A percentile compares a stretch with the other conserved stretches of the same genome.
These are phyloP conservation scores for Antechinus stuartii DNA, from an alignment of 2,113 vertebrate species.

Conservation along the genomic window DNA sequence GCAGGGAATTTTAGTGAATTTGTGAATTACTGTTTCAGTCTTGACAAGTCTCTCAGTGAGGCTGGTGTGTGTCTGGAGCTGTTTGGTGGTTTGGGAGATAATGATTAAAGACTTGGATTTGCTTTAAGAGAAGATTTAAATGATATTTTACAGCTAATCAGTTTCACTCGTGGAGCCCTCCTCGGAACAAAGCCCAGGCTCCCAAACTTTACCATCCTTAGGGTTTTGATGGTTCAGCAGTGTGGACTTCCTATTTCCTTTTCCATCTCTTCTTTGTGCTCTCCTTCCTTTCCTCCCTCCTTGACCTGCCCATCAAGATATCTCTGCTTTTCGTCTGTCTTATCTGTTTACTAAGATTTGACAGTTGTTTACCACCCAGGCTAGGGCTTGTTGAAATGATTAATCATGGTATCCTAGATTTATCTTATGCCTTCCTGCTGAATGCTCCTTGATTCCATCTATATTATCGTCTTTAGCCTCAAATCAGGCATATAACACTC, in stretches of 20 bases:
- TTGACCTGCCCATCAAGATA: constrained; percentile 24
- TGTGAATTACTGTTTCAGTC: constrained; percentile 86
- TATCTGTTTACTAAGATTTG: neutral
- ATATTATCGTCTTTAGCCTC: neutral
- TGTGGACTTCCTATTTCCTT: neutral
- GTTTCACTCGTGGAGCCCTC: constrained; percentile 11
- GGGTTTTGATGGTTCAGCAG: neutral
- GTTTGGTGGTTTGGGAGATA: constrained; percentile 80
- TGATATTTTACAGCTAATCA: constrained; percentile 66
- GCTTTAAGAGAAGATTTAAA: constrained; percentile 77
- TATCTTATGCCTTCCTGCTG: constrained; percentile 14
- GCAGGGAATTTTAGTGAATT: constrained; percentile 88
- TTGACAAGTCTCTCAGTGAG: constrained; percentile 86
- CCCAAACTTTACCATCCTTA: constrained; percentile 36
- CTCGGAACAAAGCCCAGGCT: constrained; percentile 24
- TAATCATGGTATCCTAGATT: neutral
- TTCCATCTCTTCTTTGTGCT: neutral
- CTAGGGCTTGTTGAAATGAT: constrained; percentile 27
- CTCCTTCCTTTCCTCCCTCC: neutral
- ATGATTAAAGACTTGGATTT: constrained; percentile 82
- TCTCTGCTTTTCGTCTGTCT: neutral
- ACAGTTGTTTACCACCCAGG: constrained; percentile 19
- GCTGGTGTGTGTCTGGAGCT: constrained; percentile 80
- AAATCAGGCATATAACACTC: neutral
- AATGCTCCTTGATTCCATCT: constrained; percentile 12